Base-by-base conservation (phyloP, 2,888 invertebrate genomes). In the Drosophila testacea region DNA sequence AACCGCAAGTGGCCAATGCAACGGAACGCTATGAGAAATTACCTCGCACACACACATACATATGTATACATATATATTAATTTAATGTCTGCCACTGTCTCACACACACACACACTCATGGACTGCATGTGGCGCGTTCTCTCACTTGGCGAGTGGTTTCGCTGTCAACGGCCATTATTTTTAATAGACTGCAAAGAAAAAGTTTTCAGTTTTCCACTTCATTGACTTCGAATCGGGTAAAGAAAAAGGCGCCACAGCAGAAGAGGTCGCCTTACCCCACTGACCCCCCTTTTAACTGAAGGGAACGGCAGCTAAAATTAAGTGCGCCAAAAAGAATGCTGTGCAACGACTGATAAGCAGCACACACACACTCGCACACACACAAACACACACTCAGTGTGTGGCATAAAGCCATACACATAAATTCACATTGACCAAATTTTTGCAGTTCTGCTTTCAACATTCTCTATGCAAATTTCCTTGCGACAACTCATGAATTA, bases 181-280 rank as follows among this genome's bases (percentile, higher is more conserved):
- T 86, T 89, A 89, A 86, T 85, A 86, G 89, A 84, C 83, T 84
- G 79, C 70, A 75, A 80, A 71, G 77, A 76, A 89, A 83, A 87
- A 89, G 85, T 82, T 86, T 87, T 86, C 81, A 89, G 86, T 88
- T 86, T 86, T 86, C 81, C 77, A 73, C 89, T 86, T 83, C 88
- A 86, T 89, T 83, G 89, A 84, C 81, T 81, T 66, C 77, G 67
- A 87, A 88, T 86, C 85, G 89, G 74, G 47, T 70, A 74, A 75
- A 73, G 54, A 73, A 76, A 73, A 77, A 79, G 74, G 65, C 79
- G 69, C 65, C 46, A 27, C 46, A 38, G 36, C 44, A 27, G 36
- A 38, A 36, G 65, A 66, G 55, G 48, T 57, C 34, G 64, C 52
- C 66, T 38, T 11, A 4, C 11, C 11, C 4, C 13, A 9, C 48